Percentiles rank a stretch among this genome's conserved stretches.
phyloP scores from a whole-genome alignment of 2,113 vertebrate genomes.

The cat (Felis catus) region DNA sequence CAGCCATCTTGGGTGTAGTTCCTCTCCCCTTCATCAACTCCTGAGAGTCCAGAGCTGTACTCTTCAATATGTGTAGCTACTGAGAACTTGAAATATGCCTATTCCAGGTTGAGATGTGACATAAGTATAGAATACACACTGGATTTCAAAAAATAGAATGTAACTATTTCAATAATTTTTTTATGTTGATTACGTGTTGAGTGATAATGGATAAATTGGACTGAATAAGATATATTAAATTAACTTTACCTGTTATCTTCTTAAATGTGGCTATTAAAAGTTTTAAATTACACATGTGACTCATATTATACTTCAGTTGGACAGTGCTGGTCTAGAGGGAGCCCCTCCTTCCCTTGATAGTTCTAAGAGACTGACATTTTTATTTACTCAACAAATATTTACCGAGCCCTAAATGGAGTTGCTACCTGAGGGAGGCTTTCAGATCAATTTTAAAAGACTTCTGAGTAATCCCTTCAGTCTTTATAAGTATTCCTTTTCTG shows the following conservation, averaged over 20 bases:
- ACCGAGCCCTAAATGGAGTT: slow-evolving; percentile 41
- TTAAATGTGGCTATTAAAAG: background rate
- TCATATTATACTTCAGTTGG: background rate
- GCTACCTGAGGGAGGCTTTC: slow-evolving; percentile 32
- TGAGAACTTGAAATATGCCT: background rate
- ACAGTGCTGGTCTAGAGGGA: background rate
- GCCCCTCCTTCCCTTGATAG: background rate
- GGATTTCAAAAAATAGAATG: background rate
- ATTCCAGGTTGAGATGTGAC: background rate
- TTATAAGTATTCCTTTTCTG: slow-evolving; percentile 21
- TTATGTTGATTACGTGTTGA: background rate
- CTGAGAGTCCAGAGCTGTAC: background rate
- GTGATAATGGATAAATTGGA: background rate
- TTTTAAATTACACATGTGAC: background rate
- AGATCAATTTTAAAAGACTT: slow-evolving; percentile 49
- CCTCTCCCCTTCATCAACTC: background rate
- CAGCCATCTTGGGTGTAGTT: background rate
- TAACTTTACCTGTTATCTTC: background rate
- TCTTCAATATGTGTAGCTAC: fast-evolving
- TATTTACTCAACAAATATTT: slow-evolving; percentile 50
- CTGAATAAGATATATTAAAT: background rate
- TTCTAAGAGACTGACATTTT: slow-evolving; percentile 64
- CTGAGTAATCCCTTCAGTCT: slow-evolving; percentile 25
- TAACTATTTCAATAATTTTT: background rate
- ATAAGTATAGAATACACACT: background rate